Conservation (phyloP, 2,888 invertebrate species). For the Tachystola acroxantha region DNA sequence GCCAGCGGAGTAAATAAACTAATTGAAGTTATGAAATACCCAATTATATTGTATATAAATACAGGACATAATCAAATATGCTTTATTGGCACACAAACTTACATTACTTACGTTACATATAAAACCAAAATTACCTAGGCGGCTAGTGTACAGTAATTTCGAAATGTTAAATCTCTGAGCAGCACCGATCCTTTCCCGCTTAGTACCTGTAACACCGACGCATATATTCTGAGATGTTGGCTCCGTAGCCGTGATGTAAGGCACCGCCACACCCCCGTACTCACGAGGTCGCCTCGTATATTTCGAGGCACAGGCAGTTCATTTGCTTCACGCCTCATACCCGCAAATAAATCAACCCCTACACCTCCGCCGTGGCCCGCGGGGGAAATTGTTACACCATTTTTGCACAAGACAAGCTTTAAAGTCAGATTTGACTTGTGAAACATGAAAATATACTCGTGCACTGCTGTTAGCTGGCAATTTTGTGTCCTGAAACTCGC, state of each 20-base stretch:
- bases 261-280: constrained; percentile 33
- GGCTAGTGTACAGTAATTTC: too few species aligned
- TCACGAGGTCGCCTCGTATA: constrained; percentile 60
- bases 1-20: too few species aligned
- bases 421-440: constrained; percentile 2
- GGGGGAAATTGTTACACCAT: constrained; percentile 27
- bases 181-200: too few species aligned
- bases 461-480: too few species aligned
- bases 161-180: too few species aligned
- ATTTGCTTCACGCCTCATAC: constrained; percentile 72
- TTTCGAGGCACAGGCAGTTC: constrained; percentile 30
- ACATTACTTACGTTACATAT: too few species aligned
- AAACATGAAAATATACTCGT: not conserved
- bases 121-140: too few species aligned
- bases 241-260: constrained; percentile 29
- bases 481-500: too few species aligned
- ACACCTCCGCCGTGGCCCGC: constrained; percentile 43
- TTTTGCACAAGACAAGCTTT: constrained; percentile 11
- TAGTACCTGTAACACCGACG: not conserved
- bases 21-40: too few species aligned
- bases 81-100: too few species aligned
- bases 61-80: too few species aligned
- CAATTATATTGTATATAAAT: too few species aligned
- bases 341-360: constrained; percentile 72
- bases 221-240: constrained; percentile 10